phyloP scores from a whole-genome alignment of 92 coral and sea anemone genomes.

The Epizoanthus stellaris region DNA sequence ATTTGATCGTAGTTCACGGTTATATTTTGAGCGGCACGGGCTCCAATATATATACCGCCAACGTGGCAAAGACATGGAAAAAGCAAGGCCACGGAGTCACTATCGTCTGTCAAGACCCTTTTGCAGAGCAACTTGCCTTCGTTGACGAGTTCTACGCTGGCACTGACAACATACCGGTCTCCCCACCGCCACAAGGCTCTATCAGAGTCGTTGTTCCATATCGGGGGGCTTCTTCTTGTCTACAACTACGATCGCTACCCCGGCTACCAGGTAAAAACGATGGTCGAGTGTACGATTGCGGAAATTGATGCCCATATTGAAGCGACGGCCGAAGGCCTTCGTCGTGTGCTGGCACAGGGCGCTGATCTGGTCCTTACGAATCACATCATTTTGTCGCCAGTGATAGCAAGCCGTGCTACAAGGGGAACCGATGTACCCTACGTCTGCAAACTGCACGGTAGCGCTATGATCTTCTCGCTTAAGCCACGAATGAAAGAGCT shows the following conservation, averaged over 20 bases:
- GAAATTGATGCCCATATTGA: constrained; percentile 91
- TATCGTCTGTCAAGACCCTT: constrained; percentile 85
- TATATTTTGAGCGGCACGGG: constrained; percentile 85
- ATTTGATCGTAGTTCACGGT: constrained; percentile 84
- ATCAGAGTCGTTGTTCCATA: constrained; percentile 85
- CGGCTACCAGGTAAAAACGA: constrained; percentile 78
- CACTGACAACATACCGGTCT: constrained; percentile 70
- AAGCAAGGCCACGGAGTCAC: constrained; percentile 88
- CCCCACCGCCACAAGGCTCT: constrained; percentile 71
- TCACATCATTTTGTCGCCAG: constrained; percentile 81
- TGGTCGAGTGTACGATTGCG: constrained; percentile 79
- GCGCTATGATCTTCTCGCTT: constrained; percentile 81
- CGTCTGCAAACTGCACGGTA: constrained; percentile 86
- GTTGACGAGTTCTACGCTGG: constrained; percentile 83
- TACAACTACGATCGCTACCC: constrained; percentile 86
- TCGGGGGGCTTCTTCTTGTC: constrained; percentile 81
- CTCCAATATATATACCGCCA: constrained; percentile 83
- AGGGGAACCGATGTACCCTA: constrained; percentile 68
- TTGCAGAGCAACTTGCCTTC: constrained; percentile 75
- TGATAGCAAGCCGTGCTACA: constrained; percentile 85
- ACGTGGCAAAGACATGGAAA: constrained; percentile 87
- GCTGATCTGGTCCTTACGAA: constrained; percentile 87
- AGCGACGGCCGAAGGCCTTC: constrained; percentile 74
- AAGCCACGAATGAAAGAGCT: constrained; percentile 73
- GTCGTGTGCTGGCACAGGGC: constrained; percentile 83